phyloP scores from a whole-genome alignment of 2,797 vertebrate species.

The Oreortyx pictus region DNA sequence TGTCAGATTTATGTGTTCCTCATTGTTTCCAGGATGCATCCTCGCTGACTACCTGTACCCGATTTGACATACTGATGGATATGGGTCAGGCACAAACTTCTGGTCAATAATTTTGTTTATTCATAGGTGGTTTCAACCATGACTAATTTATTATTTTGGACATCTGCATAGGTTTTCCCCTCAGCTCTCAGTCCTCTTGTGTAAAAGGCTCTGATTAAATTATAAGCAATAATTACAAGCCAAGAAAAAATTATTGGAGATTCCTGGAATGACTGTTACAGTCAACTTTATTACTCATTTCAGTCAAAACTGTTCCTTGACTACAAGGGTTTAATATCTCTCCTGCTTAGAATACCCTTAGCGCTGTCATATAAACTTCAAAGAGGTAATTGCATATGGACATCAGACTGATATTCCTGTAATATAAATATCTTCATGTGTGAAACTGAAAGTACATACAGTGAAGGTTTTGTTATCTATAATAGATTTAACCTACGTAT shows the following conservation, averaged over 20 bases:
- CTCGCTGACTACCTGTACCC: slow-evolving; percentile 59
- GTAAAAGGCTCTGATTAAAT: no score
- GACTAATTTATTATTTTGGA: background rate
- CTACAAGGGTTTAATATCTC: no score
- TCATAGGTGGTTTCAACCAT: slow-evolving; percentile 1
- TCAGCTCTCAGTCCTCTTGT: no score
- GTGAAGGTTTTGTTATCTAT: background rate
- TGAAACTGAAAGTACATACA: background rate
- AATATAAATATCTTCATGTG: background rate
- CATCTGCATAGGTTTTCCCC: no score
- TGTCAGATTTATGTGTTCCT: slow-evolving; percentile 36
- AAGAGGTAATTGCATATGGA: background rate
- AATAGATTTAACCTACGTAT: no score
- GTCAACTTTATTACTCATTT: no score
- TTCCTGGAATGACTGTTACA: no score
- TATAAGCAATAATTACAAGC: no score
- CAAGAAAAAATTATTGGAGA: no score
- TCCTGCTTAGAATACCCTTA: no score
- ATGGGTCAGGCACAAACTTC: slow-evolving; percentile 56
- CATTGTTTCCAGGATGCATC: slow-evolving; percentile 26
- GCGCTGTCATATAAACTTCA: background rate
- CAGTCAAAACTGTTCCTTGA: no score
- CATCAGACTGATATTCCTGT: background rate
- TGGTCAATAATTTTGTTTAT: slow-evolving; percentile 71
- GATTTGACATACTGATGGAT: slow-evolving; percentile 75